Evolutionary conservation across 2,888 invertebrate genomes (phyloP).

Genomic region (Apoda limacodes): DNA sequence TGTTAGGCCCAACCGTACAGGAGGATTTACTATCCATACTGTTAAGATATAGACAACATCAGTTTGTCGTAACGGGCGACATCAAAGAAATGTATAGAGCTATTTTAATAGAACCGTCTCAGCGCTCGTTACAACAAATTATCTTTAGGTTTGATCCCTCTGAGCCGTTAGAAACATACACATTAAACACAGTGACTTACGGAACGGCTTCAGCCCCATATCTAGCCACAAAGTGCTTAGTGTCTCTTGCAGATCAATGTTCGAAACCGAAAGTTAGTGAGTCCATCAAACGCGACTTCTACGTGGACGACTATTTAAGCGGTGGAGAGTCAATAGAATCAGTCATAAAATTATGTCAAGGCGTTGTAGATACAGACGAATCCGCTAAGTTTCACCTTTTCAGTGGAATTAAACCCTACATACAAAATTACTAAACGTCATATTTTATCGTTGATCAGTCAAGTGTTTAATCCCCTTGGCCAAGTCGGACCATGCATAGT

Average conservation of each 20-base stretch:
- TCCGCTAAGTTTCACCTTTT: conserved; percentile 19
- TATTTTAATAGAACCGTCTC: conserved; percentile 4
- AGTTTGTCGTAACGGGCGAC: conserved; percentile 16
- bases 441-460: conserved; percentile 18
- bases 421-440: conserved; percentile 22
- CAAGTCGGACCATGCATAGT: conserved; percentile 19
- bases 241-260: conserved; percentile 11
- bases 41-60: conserved; percentile 17
- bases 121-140: conserved; percentile 19
- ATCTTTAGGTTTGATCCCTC: too few relatives aligned
- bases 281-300: conserved; percentile 11
- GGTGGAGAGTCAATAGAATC: conserved; percentile 12
- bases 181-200: too few relatives aligned
- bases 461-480: conserved; percentile 23
- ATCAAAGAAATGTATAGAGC: conserved; percentile 17
- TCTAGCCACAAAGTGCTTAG: conserved; percentile 20
- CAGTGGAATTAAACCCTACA: conserved; percentile 12
- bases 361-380: conserved; percentile 13
- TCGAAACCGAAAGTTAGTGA: conserved; percentile 8
- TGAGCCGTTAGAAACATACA: too few relatives aligned
- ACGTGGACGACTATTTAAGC: conserved; percentile 19
- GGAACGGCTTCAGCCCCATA: conserved; percentile 22
- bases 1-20: too few relatives aligned
- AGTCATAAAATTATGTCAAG: conserved; percentile 12
- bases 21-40: too few relatives aligned